These are phyloP conservation scores for Catharus bicknelli DNA, from an alignment of 2,113 vertebrate species.

Conservation along the genomic window DNA sequence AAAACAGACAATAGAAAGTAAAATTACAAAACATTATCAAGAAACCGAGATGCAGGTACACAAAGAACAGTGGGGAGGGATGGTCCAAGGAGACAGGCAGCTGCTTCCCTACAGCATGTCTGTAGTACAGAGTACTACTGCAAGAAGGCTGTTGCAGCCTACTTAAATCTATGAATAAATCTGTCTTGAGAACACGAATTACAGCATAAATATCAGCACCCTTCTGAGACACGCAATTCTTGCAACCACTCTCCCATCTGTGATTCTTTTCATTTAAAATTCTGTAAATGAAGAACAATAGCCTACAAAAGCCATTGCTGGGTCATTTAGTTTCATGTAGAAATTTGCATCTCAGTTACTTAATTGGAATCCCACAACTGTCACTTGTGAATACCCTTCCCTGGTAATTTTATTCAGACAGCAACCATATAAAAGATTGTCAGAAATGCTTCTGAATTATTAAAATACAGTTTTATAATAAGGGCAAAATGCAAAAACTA, in stretches of 20 bases:
- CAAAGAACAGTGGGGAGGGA: background rate
- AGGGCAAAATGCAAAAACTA: background rate
- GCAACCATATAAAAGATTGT: background rate
- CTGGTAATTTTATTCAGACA: background rate
- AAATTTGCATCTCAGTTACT: background rate
- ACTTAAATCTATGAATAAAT: slow-evolving; percentile 36
- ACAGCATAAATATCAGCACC: slow-evolving; percentile 24
- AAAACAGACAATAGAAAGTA: background rate
- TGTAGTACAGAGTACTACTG: slow-evolving; percentile 33
- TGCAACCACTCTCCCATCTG: slow-evolving; percentile 14
- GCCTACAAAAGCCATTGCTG: background rate
- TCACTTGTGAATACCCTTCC: background rate
- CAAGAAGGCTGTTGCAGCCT: background rate
- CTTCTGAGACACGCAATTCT: background rate
- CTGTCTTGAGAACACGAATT: background rate
- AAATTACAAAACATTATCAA: background rate
- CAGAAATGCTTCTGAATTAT: background rate
- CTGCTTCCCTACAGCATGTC: background rate
- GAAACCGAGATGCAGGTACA: background rate
- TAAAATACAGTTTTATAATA: background rate
- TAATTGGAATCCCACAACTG: background rate
- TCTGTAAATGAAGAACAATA: background rate
- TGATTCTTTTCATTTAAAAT: slow-evolving; percentile 11
- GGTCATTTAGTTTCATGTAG: background rate
- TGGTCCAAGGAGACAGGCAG: background rate